Evolutionary conservation across 2,113 vertebrate species (phyloP).

Genomic region (Numida meleagris): DNA sequence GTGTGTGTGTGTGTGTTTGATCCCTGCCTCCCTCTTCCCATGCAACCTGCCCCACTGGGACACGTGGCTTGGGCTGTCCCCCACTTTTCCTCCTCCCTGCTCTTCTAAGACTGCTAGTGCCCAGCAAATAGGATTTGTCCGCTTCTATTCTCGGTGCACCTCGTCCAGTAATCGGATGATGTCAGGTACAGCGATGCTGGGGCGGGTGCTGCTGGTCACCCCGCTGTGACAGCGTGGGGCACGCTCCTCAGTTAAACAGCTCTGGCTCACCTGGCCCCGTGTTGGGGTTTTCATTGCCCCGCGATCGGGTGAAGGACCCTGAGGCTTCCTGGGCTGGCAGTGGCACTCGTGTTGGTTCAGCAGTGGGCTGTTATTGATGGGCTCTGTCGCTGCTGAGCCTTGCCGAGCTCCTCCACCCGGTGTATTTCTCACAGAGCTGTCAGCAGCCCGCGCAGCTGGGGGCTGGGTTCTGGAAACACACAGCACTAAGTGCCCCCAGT

Average conservation of each 20-base stretch:
- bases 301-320: rapidly evolving
- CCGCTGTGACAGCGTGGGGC: not conserved
- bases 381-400: not conserved
- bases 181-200: not conserved
- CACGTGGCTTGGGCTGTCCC: rapidly evolving
- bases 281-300: not conserved
- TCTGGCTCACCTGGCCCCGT: not conserved
- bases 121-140: conserved; percentile 45
- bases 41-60: not conserved
- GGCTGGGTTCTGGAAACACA: rapidly evolving
- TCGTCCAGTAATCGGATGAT: not conserved
- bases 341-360: rapidly evolving
- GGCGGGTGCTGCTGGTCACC: not conserved
- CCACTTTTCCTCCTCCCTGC: not conserved
- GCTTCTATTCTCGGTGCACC: not conserved
- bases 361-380: rapidly evolving
- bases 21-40: not conserved
- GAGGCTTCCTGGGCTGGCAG: not conserved
- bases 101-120: not conserved
- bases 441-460: rapidly evolving
- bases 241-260: rapidly evolving
- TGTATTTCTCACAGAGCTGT: not conserved
- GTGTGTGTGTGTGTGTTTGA: rapidly evolving
- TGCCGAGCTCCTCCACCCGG: not conserved
- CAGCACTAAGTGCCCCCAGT: not conserved